Base-by-base conservation (phyloP, 1,140 invertebrate genomes). In the Cyrtorhinus lividipennis region DNA sequence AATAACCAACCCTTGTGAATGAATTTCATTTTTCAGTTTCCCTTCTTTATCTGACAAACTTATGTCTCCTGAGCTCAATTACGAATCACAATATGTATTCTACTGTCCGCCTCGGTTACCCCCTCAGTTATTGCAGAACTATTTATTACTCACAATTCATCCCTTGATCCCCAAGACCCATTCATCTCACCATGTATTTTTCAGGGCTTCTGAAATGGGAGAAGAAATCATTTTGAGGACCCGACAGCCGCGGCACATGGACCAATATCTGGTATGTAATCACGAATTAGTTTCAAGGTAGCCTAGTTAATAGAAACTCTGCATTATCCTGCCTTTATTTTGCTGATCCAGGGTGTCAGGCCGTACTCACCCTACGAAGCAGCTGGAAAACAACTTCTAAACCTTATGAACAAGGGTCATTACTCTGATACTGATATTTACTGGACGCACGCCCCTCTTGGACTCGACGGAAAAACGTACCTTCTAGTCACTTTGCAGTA, bases 231-330 rank as follows among this genome's bases (percentile, higher is more conserved):
- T 81, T 45, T 76, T 82, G 13, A 78, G 84, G 66, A 77, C 82
- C 62, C 77, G 87, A 45, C 73, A 88, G 56, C 85, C 86, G 0
- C 75, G 87, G 67, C 84, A 84, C 68, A 80, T 84, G 53, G 83
- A 85, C 70, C 78, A 78, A 58, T 77, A 81, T 67, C 75, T 82
- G 72, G 86, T 86, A 72, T 72, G 67, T 69, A 44, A 10, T n/a
- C n/a, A n/a, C n/a, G n/a, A n/a, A 59, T 45, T 3, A 66, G 13
- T 44, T 57, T 44, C 10, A 44, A 44, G n/a, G 10, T 12, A 44
- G n/a, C 10, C 10, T 12, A 44, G 10, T 44, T 44, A 44, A 44
- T 44, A n/a, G n/a, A 44, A 44, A 44, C 10, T 44, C n/a, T 44
- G n/a, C n/a, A n/a, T 38, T 38, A 38, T 38, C 15, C 30, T 38